Evolutionary conservation across 2,113 vertebrate species (phyloP), one percentile per base, ranked within the genome.

Genomic region (Theristicus caerulescens): DNA sequence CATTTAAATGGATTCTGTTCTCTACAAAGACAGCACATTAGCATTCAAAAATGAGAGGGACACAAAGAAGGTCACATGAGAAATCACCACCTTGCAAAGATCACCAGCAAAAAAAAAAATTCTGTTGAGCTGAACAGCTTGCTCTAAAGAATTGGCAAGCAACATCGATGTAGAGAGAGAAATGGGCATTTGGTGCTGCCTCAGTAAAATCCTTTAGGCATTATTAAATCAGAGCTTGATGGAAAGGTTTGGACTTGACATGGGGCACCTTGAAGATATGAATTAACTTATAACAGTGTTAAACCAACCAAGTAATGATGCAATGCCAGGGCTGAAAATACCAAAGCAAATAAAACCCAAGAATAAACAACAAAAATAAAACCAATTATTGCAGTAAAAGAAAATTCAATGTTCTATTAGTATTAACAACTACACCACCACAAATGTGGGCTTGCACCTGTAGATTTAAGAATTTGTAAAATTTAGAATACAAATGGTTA

Each of bases 221-320:
- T 86, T 77, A 94, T 94, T 92, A 93, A 93, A 95, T 90, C 77
- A 42, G 25, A 38, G 88, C 57, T 40, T 87, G 90, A 89, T 21
- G 81, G 78, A 82, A 59, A 87, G 44, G 34, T 70, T 2, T 89
- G 87, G 88, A 18, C 46, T 32, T 36, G 54, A 66, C 65, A 84
- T 0, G 25, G 31, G 86, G 73, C 80, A 96, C 92, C 94, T 40
- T 82, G 66, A 72, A 44, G 58, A 32, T 7, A 19, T 4, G 16
- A 91, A 96, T 77, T 7, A 76, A 73, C 77, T 83, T 26, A 6
- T 11, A 9, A 36, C 27, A 24, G 57, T 24, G n/a, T 54, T 31
- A 7, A 86, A 71, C 16, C 38, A 61, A 59, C 25, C 69, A 24
- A 55, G n/a, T 49, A 47, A 59, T 2, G 16, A 31, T 49, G 67